These are phyloP conservation scores for Anomalospiza imberbis DNA, from an alignment of 2,797 vertebrate species.

Conservation along the genomic window DNA sequence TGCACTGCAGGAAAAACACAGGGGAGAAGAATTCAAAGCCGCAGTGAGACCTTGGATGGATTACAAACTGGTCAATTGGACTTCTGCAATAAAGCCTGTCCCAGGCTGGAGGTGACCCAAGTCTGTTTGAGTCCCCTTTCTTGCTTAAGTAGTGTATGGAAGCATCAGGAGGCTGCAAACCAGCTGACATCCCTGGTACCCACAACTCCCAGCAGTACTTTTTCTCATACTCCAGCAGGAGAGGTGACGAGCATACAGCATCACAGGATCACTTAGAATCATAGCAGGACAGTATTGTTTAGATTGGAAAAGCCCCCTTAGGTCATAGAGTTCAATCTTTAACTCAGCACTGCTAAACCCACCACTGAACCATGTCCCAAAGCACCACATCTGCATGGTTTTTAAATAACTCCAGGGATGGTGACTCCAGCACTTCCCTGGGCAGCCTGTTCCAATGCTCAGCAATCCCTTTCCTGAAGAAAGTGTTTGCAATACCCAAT, in stretches of 20 bases:
- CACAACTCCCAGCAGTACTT: neutral
- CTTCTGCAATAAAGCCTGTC: neutral
- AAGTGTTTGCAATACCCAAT: neutral
- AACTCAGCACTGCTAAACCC: neutral
- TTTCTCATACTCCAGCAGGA: neutral
- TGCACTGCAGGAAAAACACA: neutral
- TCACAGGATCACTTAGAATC: neutral
- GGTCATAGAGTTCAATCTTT: neutral
- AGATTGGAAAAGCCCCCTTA: neutral
- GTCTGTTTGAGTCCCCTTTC: neutral
- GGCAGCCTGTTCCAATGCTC: neutral
- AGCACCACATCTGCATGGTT: neutral
- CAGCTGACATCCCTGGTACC: neutral
- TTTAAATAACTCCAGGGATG: neutral
- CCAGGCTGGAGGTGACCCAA: neutral
- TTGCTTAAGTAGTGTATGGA: neutral
- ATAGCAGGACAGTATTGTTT: fast-evolving
- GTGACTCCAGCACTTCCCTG: neutral
- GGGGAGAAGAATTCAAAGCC: neutral
- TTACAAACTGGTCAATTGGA: fast-evolving
- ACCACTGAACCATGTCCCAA: neutral
- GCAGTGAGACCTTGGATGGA: neutral
- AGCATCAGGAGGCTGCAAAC: neutral
- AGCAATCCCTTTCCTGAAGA: neutral
- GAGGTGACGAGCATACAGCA: neutral